Conservation (phyloP, 2,797 vertebrate genomes). For the Acomys russatus region DNA sequence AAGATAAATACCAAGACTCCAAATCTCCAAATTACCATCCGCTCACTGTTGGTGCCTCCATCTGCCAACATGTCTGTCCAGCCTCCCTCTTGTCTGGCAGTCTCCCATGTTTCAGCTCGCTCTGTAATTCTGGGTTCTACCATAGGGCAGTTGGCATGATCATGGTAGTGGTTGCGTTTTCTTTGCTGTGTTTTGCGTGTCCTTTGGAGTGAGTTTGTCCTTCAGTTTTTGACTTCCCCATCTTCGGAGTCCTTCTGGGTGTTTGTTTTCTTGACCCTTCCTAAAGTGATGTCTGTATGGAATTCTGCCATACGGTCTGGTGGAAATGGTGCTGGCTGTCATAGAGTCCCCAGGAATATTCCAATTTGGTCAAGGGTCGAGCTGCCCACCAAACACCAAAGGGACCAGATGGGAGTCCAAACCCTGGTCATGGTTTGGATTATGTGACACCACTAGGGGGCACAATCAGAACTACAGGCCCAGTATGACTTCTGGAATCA, state of each 20-base stretch:
- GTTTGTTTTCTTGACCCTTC: neutral
- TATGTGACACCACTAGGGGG: neutral
- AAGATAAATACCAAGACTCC: no score
- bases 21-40: neutral
- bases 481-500: neutral
- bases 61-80: neutral
- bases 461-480: no score
- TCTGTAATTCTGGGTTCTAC: neutral
- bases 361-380: no score
- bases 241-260: neutral
- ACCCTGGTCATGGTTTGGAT: neutral
- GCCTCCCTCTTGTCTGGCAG: neutral
- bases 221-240: neutral
- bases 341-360: neutral
- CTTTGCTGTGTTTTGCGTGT: neutral
- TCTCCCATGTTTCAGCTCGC: neutral
- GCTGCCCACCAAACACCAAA: neutral
- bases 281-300: neutral
- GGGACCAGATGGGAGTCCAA: neutral
- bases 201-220: neutral
- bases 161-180: neutral
- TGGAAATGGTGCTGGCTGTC: neutral
- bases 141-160: no score
- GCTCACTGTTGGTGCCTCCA: fast-evolving
- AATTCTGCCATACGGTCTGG: neutral